Evolutionary conservation across 2,113 vertebrate species (phyloP).

Genomic region (Callospermophilus lateralis): DNA sequence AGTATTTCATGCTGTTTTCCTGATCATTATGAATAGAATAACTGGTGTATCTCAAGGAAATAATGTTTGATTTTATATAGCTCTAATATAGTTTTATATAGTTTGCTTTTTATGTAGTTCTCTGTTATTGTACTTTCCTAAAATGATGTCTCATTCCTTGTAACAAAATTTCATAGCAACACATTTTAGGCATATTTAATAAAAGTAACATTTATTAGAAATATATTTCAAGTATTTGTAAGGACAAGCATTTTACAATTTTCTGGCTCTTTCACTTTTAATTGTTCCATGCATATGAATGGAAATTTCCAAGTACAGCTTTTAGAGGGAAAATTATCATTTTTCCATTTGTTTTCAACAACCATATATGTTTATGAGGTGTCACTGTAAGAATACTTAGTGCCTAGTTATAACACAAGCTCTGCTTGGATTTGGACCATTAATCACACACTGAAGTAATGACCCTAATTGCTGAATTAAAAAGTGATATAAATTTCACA

Average conservation of each 20-base stretch:
- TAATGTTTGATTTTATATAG: neutral
- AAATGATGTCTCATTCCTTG: neutral
- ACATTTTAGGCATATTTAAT: neutral
- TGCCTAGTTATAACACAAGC: neutral
- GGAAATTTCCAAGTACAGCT: neutral
- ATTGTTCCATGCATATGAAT: neutral
- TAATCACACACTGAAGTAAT: slow-evolving; percentile 30
- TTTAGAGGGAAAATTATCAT: neutral
- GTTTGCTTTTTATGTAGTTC: neutral
- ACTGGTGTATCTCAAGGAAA: neutral
- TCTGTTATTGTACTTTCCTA: neutral
- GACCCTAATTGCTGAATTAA: slow-evolving; percentile 31
- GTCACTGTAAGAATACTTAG: neutral
- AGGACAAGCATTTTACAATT: neutral
- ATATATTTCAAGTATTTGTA: neutral
- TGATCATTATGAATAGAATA: neutral
- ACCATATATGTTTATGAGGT: neutral
- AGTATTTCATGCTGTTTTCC: neutral
- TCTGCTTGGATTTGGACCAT: slow-evolving; percentile 48
- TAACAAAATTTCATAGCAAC: neutral
- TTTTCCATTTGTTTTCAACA: slow-evolving; percentile 40
- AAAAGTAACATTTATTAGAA: neutral
- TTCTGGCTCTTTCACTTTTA: neutral
- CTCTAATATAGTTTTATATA: neutral
- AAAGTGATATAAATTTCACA: slow-evolving; percentile 50